Percentiles rank a stretch among this genome's conserved stretches.
phyloP scores from a whole-genome alignment of 1,140 invertebrate genomes.

The Aphidius ervi region DNA sequence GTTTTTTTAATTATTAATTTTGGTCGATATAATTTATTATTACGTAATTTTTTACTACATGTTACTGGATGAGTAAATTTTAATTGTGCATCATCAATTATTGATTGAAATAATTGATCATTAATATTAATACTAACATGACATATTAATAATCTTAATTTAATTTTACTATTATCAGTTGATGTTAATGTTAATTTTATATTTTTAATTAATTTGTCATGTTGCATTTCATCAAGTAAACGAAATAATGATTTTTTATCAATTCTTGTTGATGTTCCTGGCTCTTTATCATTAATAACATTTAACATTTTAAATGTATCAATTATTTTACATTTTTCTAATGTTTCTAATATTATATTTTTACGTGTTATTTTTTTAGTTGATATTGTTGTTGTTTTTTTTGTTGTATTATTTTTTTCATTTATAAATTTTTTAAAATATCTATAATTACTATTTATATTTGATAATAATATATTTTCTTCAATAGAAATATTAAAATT shows the following conservation, averaged over 20 bases:
- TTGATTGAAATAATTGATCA: constrained; percentile 56
- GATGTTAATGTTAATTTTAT: constrained; percentile 56
- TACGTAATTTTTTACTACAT: constrained; percentile 14
- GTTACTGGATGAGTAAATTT: constrained; percentile 51
- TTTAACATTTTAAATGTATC: constrained; percentile 56
- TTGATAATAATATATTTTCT: too few species aligned
- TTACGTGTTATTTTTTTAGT: constrained; percentile 57
- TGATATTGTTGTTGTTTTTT: constrained; percentile 38
- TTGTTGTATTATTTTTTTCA: constrained; percentile 29
- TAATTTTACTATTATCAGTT: constrained; percentile 38
- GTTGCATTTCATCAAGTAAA: constrained; percentile 55
- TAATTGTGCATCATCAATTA: constrained; percentile 61
- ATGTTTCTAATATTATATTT: constrained; percentile 59
- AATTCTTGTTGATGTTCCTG: constrained; percentile 55
- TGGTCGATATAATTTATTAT: constrained; percentile 13
- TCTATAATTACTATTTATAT: too few species aligned
- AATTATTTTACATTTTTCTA: constrained; percentile 59
- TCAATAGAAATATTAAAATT: too few species aligned
- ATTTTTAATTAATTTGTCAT: constrained; percentile 59
- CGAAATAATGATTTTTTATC: constrained; percentile 62
- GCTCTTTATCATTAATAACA: constrained; percentile 55
- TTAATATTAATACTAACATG: constrained; percentile 54
- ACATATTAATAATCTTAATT: constrained; percentile 57
- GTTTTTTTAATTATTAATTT: not conserved
- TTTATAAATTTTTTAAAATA: constrained; percentile 17